A percentile compares a stretch with the other conserved stretches of the same genome.
Conservation (phyloP, 1,140 invertebrate species). For the Arctopsyche grandis region DNA sequence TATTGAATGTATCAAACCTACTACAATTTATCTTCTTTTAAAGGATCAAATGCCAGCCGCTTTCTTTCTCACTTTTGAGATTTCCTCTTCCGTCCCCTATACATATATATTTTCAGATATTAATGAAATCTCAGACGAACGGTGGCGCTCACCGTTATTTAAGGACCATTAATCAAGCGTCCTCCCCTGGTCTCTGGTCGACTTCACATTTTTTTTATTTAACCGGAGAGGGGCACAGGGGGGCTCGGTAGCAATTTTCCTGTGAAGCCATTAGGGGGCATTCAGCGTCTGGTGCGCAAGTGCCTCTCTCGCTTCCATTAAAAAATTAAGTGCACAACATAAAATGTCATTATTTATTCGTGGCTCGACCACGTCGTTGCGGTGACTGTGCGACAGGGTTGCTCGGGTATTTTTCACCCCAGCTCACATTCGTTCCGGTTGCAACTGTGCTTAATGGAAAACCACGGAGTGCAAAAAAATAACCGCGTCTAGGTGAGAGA, state of each 20-base stretch:
- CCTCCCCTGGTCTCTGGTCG: slow-evolving; percentile 1
- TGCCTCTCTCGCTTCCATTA: slow-evolving; percentile 51
- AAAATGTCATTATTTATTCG: slow-evolving; percentile 49
- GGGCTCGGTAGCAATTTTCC: slow-evolving; percentile 42
- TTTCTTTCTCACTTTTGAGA: slow-evolving; percentile 7
- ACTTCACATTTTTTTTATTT: slow-evolving; percentile 23
- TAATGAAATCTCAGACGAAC: slow-evolving; percentile 48
- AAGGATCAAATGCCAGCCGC: background rate
- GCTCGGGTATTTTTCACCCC: slow-evolving; percentile 1
- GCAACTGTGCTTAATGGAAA: slow-evolving; percentile 11
- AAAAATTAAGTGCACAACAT: slow-evolving; percentile 54
- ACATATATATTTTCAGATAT: slow-evolving; percentile 41
- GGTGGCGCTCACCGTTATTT: slow-evolving; percentile 34
- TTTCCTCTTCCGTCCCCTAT: slow-evolving; percentile 33
- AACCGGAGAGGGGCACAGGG: background rate
- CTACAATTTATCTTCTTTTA: slow-evolving; percentile 7
- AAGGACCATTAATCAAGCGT: slow-evolving; percentile 48
- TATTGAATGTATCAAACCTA: background rate
- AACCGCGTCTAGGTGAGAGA: background rate
- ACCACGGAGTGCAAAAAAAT: background rate
- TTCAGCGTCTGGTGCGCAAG: slow-evolving; percentile 43
- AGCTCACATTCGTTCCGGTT: background rate
- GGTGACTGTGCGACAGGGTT: background rate
- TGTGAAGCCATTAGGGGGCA: slow-evolving; percentile 45
- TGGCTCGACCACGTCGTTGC: background rate